Conservation (phyloP, 2,888 invertebrate species). For the Drepanosiphum platanoidis region DNA sequence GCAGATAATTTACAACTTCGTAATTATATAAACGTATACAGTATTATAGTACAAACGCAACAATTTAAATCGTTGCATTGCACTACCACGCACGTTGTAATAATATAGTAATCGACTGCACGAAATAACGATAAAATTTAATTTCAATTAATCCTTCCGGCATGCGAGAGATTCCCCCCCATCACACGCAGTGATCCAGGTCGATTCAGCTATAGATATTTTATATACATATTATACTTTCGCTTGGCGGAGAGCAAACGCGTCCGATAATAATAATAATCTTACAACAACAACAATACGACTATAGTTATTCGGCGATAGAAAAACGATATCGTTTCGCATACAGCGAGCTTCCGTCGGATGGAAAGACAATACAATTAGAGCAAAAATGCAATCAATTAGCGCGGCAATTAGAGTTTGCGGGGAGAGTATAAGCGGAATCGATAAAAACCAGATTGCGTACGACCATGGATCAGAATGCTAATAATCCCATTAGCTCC, state of each 20-base stretch:
- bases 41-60: not conserved
- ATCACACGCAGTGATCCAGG: not conserved
- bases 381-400: slow-evolving; percentile 56
- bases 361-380: slow-evolving; percentile 28
- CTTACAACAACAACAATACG: not conserved
- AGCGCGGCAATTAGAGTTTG: slow-evolving; percentile 50
- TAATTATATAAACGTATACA: not conserved
- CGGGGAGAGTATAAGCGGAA: slow-evolving; percentile 47
- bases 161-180: not conserved
- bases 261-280: not conserved
- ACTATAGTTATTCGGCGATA: not conserved
- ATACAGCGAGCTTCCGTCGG: not conserved
- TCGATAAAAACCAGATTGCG: slow-evolving; percentile 55
- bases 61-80: not conserved
- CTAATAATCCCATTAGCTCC: slow-evolving; percentile 57
- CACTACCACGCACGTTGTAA: not conserved
- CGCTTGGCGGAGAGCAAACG: not conserved
- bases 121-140: slow-evolving; percentile 32
- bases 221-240: not conserved
- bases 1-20: not conserved
- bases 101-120: not conserved
- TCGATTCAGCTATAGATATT: not conserved
- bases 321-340: not conserved
- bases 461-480: slow-evolving; percentile 39
- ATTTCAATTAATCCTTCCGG: slow-evolving; percentile 36